phyloP scores from a whole-genome alignment of 2,888 invertebrate species.

The Lutraria lutraria region DNA sequence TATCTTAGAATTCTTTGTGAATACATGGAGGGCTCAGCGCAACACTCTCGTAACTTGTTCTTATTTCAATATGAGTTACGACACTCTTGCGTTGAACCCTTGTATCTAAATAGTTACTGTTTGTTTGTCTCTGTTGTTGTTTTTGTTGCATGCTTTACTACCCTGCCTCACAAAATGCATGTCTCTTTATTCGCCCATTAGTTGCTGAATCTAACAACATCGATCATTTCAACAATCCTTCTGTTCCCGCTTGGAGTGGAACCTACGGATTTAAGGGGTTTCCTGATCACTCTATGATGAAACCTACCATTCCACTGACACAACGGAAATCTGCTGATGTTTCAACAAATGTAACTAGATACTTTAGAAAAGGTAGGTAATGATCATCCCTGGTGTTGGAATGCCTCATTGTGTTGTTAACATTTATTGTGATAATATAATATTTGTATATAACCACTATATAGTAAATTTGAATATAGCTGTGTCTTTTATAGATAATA shows the following conservation, averaged over 20 bases:
- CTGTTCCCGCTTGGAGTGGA: constrained; percentile 21
- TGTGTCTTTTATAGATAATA: too few relatives aligned
- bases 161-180: constrained; percentile 5
- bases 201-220: constrained; percentile 51
- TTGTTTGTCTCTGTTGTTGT: constrained; percentile 17
- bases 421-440: background rate
- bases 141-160: constrained; percentile 34
- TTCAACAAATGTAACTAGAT: constrained; percentile 58
- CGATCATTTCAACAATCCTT: constrained; percentile 57
- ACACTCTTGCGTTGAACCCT: too few relatives aligned
- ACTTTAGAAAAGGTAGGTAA: constrained; percentile 66
- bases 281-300: constrained; percentile 50
- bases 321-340: constrained; percentile 59
- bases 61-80: too few relatives aligned
- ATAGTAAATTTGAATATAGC: too few relatives aligned
- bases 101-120: too few relatives aligned
- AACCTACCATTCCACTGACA: constrained; percentile 53
- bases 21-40: too few relatives aligned
- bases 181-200: constrained; percentile 26
- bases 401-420: background rate
- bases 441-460: background rate
- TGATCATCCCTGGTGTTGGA: background rate
- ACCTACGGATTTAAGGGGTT: constrained; percentile 60
- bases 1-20: too few relatives aligned
- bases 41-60: too few relatives aligned